Evolutionary conservation across 2,888 invertebrate species (phyloP).

Genomic region (Neoscelio sp.): DNA sequence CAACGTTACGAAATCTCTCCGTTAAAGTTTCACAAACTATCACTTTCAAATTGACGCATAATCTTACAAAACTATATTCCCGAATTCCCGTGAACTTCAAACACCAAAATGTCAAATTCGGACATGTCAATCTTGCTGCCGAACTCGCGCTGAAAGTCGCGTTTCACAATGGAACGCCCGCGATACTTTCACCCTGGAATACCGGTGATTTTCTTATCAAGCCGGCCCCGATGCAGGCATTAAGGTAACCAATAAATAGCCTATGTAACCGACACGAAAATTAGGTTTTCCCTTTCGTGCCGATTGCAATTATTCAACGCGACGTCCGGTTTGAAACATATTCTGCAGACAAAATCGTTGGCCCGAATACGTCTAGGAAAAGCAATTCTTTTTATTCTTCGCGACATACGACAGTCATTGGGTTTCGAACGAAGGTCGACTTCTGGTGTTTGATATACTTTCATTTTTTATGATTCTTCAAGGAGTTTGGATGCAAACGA

Average conservation of each 20-base stretch:
- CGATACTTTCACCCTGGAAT: no score
- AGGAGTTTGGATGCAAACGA: no score
- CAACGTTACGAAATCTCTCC: conserved; percentile 41
- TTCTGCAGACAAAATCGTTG: conserved; percentile 21
- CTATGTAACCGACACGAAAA: conserved; percentile 5
- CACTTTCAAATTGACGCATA: conserved; percentile 31
- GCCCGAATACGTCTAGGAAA: conserved; percentile 21
- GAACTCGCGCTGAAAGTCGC: no score
- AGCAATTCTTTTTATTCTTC: neutral
- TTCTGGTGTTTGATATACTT: conserved; percentile 6
- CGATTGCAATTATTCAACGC: conserved; percentile 9
- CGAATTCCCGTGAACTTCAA: no score
- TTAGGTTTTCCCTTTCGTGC: conserved; percentile 17
- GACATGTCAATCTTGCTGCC: no score
- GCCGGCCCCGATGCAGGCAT: no score
- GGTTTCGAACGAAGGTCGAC: conserved; percentile 22
- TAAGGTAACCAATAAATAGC: no score
- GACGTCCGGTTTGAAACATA: conserved; percentile 1
- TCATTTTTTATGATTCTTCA: neutral
- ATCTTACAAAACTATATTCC: neutral
- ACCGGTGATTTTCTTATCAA: no score
- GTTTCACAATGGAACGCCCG: no score
- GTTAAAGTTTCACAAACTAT: conserved; percentile 40
- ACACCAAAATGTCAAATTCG: no score
- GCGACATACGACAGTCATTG: neutral